phyloP scores from a whole-genome alignment of 2,888 invertebrate genomes.

The Scrobipalpa costella region DNA sequence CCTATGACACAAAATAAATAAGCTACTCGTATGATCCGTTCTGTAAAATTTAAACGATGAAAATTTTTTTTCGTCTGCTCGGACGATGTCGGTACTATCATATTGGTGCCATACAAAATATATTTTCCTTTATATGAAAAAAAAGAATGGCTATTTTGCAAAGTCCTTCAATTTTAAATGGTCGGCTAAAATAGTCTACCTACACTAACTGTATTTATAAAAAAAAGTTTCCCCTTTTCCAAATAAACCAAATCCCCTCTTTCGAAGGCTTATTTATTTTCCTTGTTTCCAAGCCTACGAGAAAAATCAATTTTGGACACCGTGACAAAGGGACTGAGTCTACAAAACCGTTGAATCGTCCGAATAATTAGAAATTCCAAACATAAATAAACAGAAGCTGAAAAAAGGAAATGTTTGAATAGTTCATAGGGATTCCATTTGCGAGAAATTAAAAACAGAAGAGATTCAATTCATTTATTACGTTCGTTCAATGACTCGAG shows the following conservation, averaged over 20 bases:
- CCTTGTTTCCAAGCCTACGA: not conserved
- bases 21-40: too few species aligned
- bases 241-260: constrained; percentile 3
- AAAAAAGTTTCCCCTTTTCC: not conserved
- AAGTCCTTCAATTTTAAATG: too few species aligned
- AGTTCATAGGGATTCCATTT: not conserved
- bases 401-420: constrained; percentile 2
- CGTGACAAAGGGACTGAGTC: constrained; percentile 18
- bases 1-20: not conserved
- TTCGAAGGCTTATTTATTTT: constrained; percentile 20
- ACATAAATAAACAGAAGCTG: constrained; percentile 21
- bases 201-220: not conserved
- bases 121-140: too few species aligned
- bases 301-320: constrained; percentile 25
- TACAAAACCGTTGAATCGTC: constrained; percentile 13
- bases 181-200: too few species aligned
- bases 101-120: too few species aligned
- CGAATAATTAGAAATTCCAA: constrained; percentile 25
- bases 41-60: too few species aligned
- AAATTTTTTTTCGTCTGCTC: too few species aligned
- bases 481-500: not conserved
- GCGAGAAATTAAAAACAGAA: not conserved
- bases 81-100: too few species aligned
- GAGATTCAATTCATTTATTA: not conserved
- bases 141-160: too few species aligned